Evolutionary conservation across 2,888 invertebrate species (phyloP).

Genomic region (Caenorhabditis zanzibari): DNA sequence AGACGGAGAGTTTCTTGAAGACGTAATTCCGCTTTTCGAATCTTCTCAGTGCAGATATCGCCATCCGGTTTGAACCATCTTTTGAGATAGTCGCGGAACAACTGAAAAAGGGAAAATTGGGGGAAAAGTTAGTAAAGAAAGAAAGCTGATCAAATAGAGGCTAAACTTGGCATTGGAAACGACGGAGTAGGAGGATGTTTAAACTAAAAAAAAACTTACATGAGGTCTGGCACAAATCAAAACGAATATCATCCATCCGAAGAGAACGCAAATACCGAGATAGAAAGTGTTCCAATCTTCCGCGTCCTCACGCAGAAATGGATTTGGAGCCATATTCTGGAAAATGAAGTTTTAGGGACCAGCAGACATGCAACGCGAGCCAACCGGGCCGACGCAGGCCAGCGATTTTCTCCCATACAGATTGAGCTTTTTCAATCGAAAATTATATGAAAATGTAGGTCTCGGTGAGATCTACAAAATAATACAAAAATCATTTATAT

Average conservation of each 20-base stretch:
- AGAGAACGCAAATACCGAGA: conserved; percentile 79
- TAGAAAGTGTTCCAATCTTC: conserved; percentile 76
- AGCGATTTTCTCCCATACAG: no score
- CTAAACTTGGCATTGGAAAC: background rate
- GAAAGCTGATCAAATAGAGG: conserved; percentile 16
- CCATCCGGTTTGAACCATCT: conserved; percentile 68
- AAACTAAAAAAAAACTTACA: conserved; percentile 76
- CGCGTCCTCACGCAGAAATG: conserved; percentile 26
- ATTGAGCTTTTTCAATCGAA: no score
- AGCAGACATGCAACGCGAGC: background rate
- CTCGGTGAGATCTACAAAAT: no score
- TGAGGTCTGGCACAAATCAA: conserved; percentile 82
- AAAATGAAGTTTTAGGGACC: background rate
- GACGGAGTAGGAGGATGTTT: background rate
- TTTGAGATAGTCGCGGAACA: conserved; percentile 72
- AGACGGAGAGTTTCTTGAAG: conserved; percentile 71
- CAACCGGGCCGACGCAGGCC: no score
- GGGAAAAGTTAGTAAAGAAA: background rate
- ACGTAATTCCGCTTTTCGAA: conserved; percentile 68
- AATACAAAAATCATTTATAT: no score
- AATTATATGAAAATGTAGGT: no score
- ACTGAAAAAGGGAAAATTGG: conserved; percentile 46
- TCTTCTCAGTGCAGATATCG: conserved; percentile 61
- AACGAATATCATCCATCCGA: conserved; percentile 81
- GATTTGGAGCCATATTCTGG: conserved; percentile 24